These are phyloP conservation scores for Spongilla lacustris DNA, from an alignment of 37 sponge, comb jelly and placozoan species.

Conservation along the genomic window DNA sequence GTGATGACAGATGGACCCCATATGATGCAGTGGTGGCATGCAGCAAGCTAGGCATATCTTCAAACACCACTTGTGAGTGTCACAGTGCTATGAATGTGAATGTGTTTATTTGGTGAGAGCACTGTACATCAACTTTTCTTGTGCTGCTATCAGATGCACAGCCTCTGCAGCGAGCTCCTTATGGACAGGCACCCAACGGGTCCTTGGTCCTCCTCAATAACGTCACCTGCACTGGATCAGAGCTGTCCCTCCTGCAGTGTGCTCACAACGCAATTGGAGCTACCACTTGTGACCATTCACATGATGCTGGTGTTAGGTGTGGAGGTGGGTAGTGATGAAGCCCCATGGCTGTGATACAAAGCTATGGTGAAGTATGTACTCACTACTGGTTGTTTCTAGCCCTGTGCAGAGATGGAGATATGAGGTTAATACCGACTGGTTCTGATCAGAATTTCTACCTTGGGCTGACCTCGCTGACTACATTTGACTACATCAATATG, in stretches of 20 bases:
- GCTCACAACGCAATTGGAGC: background rate
- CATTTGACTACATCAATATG: background rate
- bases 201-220: slow-evolving; percentile 1
- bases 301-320: slow-evolving; percentile 40
- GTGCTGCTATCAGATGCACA: background rate
- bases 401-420: background rate
- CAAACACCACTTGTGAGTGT: background rate
- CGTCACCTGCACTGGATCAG: slow-evolving; percentile 24
- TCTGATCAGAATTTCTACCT: background rate
- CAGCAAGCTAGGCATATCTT: background rate
- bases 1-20: background rate
- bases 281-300: slow-evolving; percentile 2
- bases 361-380: no score
- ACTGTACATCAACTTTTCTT: background rate
- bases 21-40: background rate
- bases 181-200: background rate
- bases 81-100: background rate
- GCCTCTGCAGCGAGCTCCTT: background rate
- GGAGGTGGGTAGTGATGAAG: background rate
- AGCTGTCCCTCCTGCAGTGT: background rate
- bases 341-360: background rate
- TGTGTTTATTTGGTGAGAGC: background rate
- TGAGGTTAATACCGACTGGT: background rate
- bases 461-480: background rate
- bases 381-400: background rate